Percentiles rank a stretch among this genome's conserved stretches.
phyloP scores from a whole-genome alignment of 2,113 vertebrate genomes.

The Nothocercus julius region DNA sequence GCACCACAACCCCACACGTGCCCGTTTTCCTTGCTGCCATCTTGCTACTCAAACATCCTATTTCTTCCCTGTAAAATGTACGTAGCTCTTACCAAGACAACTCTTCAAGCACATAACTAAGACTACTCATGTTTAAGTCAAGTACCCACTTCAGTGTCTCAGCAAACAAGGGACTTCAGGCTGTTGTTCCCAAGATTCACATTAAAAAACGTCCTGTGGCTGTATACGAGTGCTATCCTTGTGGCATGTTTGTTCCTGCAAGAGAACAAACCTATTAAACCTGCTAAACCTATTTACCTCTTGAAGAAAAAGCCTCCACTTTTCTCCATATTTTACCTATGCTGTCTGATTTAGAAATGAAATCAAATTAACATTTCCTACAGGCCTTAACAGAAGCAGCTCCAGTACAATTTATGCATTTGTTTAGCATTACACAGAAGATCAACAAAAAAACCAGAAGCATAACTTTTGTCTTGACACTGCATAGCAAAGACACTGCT shows the following conservation, averaged over 20 bases:
- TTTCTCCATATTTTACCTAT: background rate
- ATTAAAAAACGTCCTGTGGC: background rate
- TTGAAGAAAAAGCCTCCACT: background rate
- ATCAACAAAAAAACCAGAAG: background rate
- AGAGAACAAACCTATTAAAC: too few relatives aligned
- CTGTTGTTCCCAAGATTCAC: background rate
- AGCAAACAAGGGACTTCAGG: background rate
- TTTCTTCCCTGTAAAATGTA: background rate
- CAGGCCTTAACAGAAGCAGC: background rate
- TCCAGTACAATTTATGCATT: background rate
- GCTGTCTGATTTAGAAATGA: background rate
- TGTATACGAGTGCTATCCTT: too few relatives aligned
- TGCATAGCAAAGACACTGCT: background rate
- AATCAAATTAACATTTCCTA: background rate
- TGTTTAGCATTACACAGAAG: background rate
- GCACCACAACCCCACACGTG: background rate
- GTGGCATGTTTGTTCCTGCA: background rate
- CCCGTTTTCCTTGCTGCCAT: background rate
- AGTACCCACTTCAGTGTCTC: background rate
- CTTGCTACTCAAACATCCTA: background rate
- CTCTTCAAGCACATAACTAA: background rate
- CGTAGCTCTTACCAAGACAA: background rate
- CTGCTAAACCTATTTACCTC: background rate
- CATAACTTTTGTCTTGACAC: background rate
- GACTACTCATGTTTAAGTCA: background rate